Evolutionary conservation across 1,140 invertebrate species (phyloP).

Genomic region (Zaprionus vittiger): DNA sequence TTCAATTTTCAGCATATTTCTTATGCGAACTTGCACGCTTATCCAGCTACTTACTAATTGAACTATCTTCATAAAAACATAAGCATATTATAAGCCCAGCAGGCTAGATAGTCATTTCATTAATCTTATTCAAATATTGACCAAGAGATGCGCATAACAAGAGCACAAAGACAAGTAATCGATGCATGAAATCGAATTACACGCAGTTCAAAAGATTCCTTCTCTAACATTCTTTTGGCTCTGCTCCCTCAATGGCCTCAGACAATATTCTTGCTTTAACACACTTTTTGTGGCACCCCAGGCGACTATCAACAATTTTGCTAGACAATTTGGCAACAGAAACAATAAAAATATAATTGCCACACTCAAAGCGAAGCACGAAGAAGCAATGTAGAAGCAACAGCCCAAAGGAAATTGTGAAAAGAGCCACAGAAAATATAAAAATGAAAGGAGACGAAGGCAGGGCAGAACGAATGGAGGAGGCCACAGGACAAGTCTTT

Average conservation of each 20-base stretch:
- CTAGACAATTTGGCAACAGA: slow-evolving; percentile 75
- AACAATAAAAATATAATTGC: slow-evolving; percentile 79
- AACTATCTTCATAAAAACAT: not conserved
- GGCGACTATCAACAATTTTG: slow-evolving; percentile 68
- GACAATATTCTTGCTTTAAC: slow-evolving; percentile 26
- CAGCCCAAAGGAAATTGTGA: slow-evolving; percentile 16
- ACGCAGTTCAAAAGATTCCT: slow-evolving; percentile 15
- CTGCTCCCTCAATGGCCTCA: not conserved
- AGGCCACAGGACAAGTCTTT: slow-evolving; percentile 11
- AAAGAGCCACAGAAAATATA: slow-evolving; percentile 3
- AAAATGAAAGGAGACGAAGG: not conserved
- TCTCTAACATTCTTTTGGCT: not conserved
- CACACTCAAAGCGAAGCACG: slow-evolving; percentile 36
- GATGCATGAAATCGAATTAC: slow-evolving; percentile 51
- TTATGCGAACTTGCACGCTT: not conserved
- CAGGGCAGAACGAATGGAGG: not conserved
- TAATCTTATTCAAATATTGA: slow-evolving; percentile 23
- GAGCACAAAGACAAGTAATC: slow-evolving; percentile 31
- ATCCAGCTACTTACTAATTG: not conserved
- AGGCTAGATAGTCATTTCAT: slow-evolving; percentile 9
- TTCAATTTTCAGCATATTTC: too few relatives aligned
- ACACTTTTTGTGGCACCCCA: slow-evolving; percentile 42
- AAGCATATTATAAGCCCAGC: not conserved
- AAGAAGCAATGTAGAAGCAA: slow-evolving; percentile 16
- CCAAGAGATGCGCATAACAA: not conserved